A percentile compares a stretch with the other conserved stretches of the same genome.
These are phyloP conservation scores for Schlechtendalia chinensis DNA, from an alignment of 1,140 invertebrate species.

Conservation along the genomic window DNA sequence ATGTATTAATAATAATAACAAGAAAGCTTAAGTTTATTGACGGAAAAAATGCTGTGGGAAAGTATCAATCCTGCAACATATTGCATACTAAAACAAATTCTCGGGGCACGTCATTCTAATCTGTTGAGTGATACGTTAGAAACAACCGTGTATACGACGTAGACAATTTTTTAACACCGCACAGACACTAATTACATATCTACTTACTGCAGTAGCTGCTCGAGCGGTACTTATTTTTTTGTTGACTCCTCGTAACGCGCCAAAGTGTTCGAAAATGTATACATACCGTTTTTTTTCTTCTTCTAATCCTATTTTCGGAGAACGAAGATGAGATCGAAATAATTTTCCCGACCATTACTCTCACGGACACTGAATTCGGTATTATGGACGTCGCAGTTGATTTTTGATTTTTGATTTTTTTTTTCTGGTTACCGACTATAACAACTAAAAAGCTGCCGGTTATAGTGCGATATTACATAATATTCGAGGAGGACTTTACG, in stretches of 20 bases:
- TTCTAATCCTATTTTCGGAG: conserved; percentile 1
- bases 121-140: conserved; percentile 22
- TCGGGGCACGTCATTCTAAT: conserved; percentile 13
- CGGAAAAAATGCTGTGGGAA: conserved; percentile 22
- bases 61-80: neutral
- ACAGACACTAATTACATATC: conserved; percentile 25
- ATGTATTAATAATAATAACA: neutral
- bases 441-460: too few relatives aligned
- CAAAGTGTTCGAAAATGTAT: neutral
- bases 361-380: neutral
- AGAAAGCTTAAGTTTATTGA: conserved; percentile 10
- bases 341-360: neutral
- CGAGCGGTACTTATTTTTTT: neutral
- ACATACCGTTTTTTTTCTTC: neutral
- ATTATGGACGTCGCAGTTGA: neutral
- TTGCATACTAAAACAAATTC: neutral
- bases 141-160: neutral
- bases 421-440: too few relatives aligned
- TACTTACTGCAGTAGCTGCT: neutral
- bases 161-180: conserved; percentile 4
- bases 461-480: neutral
- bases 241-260: neutral
- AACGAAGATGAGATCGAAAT: neutral
- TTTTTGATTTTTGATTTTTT: too few relatives aligned
- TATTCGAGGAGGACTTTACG: neutral